Evolutionary conservation across 1,140 invertebrate genomes (phyloP), one percentile per base, ranked within the genome.

Genomic region (Hetaerina americana): DNA sequence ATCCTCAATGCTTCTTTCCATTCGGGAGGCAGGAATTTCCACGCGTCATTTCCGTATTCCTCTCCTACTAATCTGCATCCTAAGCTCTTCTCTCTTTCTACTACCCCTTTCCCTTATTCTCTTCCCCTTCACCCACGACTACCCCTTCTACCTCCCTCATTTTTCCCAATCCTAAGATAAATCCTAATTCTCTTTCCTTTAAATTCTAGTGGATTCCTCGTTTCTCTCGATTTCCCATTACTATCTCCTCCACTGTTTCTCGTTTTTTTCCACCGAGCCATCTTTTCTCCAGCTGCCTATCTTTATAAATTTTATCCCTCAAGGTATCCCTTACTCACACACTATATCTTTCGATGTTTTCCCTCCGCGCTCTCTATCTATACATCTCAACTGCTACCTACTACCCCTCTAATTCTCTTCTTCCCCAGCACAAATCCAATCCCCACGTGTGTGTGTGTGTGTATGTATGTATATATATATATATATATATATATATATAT

Each of bases 241-340:
- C 15, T 31, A n/a, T n/a, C 27, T 28, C 25, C 15, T 18, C n/a
- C 25, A 31, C 26, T 2, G 5, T 25, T 70, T 28, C 27, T 26
- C 0, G 66, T 72, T 49, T 73, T 66, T 26, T n/a, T 70, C 67
- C 40, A 49, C 40, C 70, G 26, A 25, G 72, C 68, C n/a, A 66
- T n/a, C n/a, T n/a, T n/a, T n/a, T n/a, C n/a, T n/a, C n/a, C n/a
- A n/a, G n/a, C n/a, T n/a, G n/a, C n/a, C n/a, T n/a, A n/a, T n/a
- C n/a, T n/a, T n/a, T n/a, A n/a, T n/a, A n/a, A n/a, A n/a, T n/a
- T n/a, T n/a, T n/a, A n/a, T n/a, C n/a, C n/a, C n/a, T n/a, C n/a
- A n/a, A n/a, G n/a, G n/a, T n/a, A n/a, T n/a, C n/a, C n/a, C n/a
- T n/a, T n/a, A n/a, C n/a, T n/a, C n/a, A n/a, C n/a, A n/a, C n/a